Evolutionary conservation across 2,888 invertebrate genomes (phyloP), one percentile per base, ranked within the genome.

Genomic region (Cabera pusaria): DNA sequence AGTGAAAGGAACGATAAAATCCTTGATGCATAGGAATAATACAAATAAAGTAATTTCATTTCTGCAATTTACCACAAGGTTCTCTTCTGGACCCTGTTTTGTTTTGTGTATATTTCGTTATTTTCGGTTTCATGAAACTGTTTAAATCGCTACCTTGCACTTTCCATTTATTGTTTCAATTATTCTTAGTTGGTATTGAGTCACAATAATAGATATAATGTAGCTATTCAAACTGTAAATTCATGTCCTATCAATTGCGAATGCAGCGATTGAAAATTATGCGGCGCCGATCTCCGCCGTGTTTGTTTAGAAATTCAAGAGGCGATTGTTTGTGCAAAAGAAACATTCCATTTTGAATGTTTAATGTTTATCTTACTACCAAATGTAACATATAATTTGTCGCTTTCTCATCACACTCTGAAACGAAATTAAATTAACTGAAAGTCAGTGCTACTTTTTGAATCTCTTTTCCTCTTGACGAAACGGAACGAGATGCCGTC

Each of bases 271-370:
- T 34, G 36, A 41, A 44, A 41, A 44, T 49, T 38, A 38, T 45
- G 36, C 42, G 49, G 44, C 51, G 44, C 45, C 51, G 35, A 47
- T 47, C 43, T 23, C 35, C 38, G 35, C 36, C 6, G 6, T 64
- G 45, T 64, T 63, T 62, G 54, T 56, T 61, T 66, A 64, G 61
- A 64, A 64, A 61, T 57, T 48, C 45, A 53, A 50, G 47, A 45
- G 47, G 38, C 44, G 49, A 54, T 50, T 52, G 52, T 52, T 55
- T 47, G 49, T 53, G 39, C 46, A 53, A 54, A 52, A 54, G 38
- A 43, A 45, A 57, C 47, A 53, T 52, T 54, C 52, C 27, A 59
- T 58, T 64, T 56, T 44, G 44, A 47, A 40, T 46, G 43, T 49
- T 44, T 49, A 56, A 44, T 48, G 47, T 50, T 51, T 54, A 58